Evolutionary conservation across 2,797 vertebrate genomes (phyloP), one percentile per base, ranked within the genome.

Genomic region (Eleutherodactylus coqui): DNA sequence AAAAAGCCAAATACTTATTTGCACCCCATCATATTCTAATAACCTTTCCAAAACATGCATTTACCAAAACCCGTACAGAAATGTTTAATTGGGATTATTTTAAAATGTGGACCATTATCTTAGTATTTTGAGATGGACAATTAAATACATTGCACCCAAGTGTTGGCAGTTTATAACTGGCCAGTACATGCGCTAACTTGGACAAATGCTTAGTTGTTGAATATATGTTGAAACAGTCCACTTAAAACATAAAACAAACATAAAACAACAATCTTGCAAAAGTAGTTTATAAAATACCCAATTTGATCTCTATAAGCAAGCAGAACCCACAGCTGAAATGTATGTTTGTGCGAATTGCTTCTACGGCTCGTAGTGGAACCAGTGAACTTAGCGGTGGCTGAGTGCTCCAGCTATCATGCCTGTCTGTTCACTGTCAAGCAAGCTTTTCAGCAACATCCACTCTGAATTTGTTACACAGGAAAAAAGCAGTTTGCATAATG

Each of bases 401-500:
- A 79, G 36, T 64, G 21, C n/a, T 81, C 8, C 11, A 4, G 58
- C 58, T 67, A 64, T 64, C 78, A 29, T 5, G 32, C 34, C 51
- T 84, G 43, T 51, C 76, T 83, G 53, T 80, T 58, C 78, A 72
- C 87, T 89, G 88, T 91, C 89, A 90, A 90, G 89, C 89, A 90
- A 89, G 88, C 88, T 88, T 45, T 91, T 82, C 90, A 79, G 73
- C 73, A 87, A 91, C 83, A 91, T 89, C 86, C 84, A 78, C 81
- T 88, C 84, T 87, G 89, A 89, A 91, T 91, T 87, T 90, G 85
- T 89, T 90, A 83, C 79, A 83, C 75, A 77, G 80, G 53, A 87
- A 69, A 89, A 89, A 89, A 91, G 89, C 87, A 89, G 91, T 91
- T 88, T 84, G 82, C 78, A 83, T 92, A 91, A 92, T 92, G 89